Conservation (phyloP, 2,113 vertebrate genomes). For the Ciconia maguari region DNA sequence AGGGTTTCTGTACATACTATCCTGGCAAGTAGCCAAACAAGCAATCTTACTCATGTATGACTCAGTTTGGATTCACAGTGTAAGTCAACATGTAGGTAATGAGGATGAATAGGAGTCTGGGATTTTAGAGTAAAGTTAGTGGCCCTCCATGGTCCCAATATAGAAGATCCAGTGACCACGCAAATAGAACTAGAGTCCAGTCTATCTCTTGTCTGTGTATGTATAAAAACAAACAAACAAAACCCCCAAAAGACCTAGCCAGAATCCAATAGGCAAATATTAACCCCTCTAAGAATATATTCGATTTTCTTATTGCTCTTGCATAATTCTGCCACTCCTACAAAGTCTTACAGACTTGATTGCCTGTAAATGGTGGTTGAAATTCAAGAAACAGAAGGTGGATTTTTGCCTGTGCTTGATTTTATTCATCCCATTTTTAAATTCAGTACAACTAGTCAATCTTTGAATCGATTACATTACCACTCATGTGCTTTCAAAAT, state of each 20-base stretch:
- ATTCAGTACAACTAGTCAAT: not conserved
- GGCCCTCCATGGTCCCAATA: too few species aligned
- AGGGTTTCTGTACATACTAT: not conserved
- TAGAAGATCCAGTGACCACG: not conserved
- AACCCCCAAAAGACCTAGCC: not conserved
- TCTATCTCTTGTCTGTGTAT: not conserved
- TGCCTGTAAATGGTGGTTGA: not conserved
- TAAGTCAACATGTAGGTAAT: not conserved
- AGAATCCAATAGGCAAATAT: not conserved
- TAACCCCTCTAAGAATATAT: not conserved
- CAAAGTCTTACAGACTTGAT: not conserved
- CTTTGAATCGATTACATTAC: not conserved
- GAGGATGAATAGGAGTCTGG: not conserved
- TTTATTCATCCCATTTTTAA: not conserved
- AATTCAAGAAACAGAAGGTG: not conserved
- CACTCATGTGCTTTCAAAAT: not conserved
- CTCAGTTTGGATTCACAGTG: not conserved
- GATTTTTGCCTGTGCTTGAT: not conserved
- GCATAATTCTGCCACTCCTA: not conserved
- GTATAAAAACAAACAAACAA: not conserved
- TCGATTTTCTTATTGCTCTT: not conserved
- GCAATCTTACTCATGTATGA: not conserved
- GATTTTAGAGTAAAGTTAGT: not conserved
- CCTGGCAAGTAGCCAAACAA: not conserved
- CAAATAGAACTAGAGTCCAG: not conserved